These are phyloP conservation scores for Asteroscopus sphinx DNA, from an alignment of 2,888 invertebrate species.

Conservation along the genomic window DNA sequence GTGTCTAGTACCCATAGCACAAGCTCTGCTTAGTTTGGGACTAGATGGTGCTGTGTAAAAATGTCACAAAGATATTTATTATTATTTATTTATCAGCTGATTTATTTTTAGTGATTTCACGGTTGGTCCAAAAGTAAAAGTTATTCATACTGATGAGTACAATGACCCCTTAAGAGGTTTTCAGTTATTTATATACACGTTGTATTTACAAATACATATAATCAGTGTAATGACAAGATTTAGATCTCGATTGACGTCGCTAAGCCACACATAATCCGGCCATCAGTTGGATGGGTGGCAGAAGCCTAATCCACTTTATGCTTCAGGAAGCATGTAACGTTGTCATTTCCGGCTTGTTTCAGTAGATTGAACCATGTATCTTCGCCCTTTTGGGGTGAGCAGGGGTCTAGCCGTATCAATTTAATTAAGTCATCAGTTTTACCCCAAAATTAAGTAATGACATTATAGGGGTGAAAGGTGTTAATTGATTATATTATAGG, in stretches of 20 bases:
- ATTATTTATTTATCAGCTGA: too few species aligned
- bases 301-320: slow-evolving; percentile 31
- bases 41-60: too few species aligned
- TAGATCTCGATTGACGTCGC: slow-evolving; percentile 12
- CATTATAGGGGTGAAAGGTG: slow-evolving; percentile 18
- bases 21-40: too few species aligned
- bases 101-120: too few species aligned
- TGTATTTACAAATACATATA: not conserved
- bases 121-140: too few species aligned
- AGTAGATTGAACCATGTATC: slow-evolving; percentile 24
- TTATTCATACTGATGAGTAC: too few species aligned
- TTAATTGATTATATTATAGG: slow-evolving; percentile 9
- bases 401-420: slow-evolving; percentile 25
- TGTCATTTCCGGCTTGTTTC: slow-evolving; percentile 31
- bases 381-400: slow-evolving; percentile 20
- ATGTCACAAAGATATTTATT: too few species aligned
- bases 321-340: slow-evolving; percentile 25
- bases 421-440: slow-evolving; percentile 44
- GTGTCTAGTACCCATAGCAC: too few species aligned
- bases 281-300: slow-evolving; percentile 37
- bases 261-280: slow-evolving; percentile 39
- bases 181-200: too few species aligned
- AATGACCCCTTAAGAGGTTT: too few species aligned
- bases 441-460: slow-evolving; percentile 9
- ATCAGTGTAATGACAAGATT: not conserved